These are phyloP conservation scores for Conus ventricosus DNA, from an alignment of 1,140 invertebrate genomes.

Conservation along the genomic window DNA sequence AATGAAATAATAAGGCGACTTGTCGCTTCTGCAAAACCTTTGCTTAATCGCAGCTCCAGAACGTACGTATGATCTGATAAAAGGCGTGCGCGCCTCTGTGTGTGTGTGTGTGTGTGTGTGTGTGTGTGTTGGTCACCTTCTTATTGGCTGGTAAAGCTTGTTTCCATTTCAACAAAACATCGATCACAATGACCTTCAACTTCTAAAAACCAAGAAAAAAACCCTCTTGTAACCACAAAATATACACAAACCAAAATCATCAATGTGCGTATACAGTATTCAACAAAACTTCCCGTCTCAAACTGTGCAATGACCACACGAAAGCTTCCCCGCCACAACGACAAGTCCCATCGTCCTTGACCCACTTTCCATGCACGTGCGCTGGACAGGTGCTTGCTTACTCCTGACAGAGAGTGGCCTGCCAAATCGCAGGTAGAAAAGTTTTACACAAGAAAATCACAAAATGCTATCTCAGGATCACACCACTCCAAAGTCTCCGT, in stretches of 20 bases:
- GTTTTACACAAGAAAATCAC: not conserved
- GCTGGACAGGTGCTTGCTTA: not conserved
- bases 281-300: not conserved
- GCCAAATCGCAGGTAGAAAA: not conserved
- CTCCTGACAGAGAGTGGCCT: not conserved
- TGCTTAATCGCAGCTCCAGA: no score
- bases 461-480: slow-evolving; percentile 8
- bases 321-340: not conserved
- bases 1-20: no score
- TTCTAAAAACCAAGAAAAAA: not conserved
- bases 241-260: not conserved
- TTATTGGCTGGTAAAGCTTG: not conserved
- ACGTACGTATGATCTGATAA: no score
- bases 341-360: not conserved
- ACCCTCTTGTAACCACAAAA: not conserved
- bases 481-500: not conserved
- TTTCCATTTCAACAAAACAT: not conserved
- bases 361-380: not conserved
- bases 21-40: no score
- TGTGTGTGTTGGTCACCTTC: not conserved
- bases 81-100: no score
- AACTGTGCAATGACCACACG: not conserved
- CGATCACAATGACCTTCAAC: not conserved
- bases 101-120: no score
- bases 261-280: not conserved